phyloP scores from a whole-genome alignment of 2,797 vertebrate genomes.

The Lophotriccus pileatus region DNA sequence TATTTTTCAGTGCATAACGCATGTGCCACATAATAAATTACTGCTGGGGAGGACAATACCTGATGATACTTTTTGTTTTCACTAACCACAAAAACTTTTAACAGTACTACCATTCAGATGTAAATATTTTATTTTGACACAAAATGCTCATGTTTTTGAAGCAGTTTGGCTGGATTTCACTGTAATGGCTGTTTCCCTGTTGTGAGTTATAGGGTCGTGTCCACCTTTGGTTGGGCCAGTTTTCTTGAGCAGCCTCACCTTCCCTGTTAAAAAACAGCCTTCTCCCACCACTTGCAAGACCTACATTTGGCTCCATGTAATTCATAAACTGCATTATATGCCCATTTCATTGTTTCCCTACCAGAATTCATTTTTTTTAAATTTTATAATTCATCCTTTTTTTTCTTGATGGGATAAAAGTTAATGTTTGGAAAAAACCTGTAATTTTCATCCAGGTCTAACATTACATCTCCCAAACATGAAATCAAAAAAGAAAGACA shows the following conservation, averaged over 20 bases:
- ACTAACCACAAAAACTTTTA: background rate
- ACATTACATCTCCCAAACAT: background rate
- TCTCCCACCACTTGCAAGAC: background rate
- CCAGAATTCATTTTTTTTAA: background rate
- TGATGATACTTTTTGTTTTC: background rate
- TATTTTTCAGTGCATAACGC: background rate
- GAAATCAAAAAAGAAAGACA: background rate
- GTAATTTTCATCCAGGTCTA: background rate
- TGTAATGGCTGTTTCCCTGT: background rate
- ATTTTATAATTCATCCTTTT: background rate
- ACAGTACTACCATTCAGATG: background rate
- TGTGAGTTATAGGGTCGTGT: background rate
- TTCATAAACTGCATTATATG: background rate
- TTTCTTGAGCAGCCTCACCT: background rate
- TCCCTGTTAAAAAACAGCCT: background rate
- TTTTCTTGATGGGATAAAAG: background rate
- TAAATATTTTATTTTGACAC: background rate
- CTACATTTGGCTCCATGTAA: background rate
- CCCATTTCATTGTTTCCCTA: background rate
- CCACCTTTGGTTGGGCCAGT: background rate
- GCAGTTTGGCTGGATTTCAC: background rate
- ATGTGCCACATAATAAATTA: background rate
- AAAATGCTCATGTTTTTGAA: background rate
- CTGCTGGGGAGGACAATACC: background rate
- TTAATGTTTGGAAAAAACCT: fast-evolving